Evolutionary conservation across 1,140 invertebrate genomes (phyloP), one percentile per base, ranked within the genome.

Genomic region (Drosophila neocordata): DNA sequence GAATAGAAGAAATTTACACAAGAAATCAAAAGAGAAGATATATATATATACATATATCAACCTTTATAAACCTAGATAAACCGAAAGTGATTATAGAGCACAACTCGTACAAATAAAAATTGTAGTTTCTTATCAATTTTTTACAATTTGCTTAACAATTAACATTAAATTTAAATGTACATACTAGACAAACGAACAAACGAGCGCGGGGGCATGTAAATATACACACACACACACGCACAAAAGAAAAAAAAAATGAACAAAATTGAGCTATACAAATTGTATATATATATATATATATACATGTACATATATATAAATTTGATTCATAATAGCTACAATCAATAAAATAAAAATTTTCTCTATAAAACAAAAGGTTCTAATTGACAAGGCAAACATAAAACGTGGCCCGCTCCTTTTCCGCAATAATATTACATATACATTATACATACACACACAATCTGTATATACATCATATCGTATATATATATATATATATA

Each of bases 61-160:
- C 53, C 13, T 48, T 27, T 67, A 55, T 55, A 55, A 35, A 55
- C 7, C 22, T 37, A 41, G 41, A 48, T 18, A 48, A 48, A 18
- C 41, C 15, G n/a, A 48, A 48, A 11, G 41, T 48, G 22, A 34
- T 34, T 56, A 56, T 35, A 56, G 80, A 84, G 81, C 69, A 85
- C 80, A 85, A 84, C 81, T 85, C 80, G 18, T 48, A 48, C 15
- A 48, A 48, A 48, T 48, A 31, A 55, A 53, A 64, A 73, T 67
- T 65, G 61, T 55, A 72, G 51, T 60, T 56, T 56, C 53, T 35
- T 55, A 48, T 48, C n/a, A 75, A 73, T 56, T 70, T 68, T 81
- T 62, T 68, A 82, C 79, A 66, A 79, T 72, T 66, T 64, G 53
- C 80, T 80, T 79, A 75, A 68, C 53, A 73, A 62, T 44, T 66